Base-by-base conservation (phyloP, 1,140 invertebrate species). In the Eupeodes corollae region DNA sequence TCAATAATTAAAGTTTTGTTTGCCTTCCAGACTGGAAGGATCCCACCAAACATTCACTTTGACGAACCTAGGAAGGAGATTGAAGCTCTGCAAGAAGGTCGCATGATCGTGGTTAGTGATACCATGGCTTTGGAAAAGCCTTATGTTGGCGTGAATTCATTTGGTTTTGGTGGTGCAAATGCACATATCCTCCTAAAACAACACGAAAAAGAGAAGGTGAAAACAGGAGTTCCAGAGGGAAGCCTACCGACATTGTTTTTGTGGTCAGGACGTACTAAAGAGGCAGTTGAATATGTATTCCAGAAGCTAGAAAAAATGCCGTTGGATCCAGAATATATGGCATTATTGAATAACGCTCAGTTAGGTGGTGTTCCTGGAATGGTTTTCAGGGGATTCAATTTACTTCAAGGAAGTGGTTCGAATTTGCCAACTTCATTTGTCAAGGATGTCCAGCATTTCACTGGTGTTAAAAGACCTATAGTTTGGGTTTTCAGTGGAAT, bases 401-500 rank as follows among this genome's bases (percentile, higher is more conserved):
- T 26, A 54, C 75, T 26, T 63, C 70, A 66, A 52, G 74, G 64
- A 54, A 58, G 49, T 47, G 50, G 72, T 38, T 75, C 73, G 39
- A 57, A 72, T 75, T 39, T 56, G 48, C 59, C 3, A 59, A 69
- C 0, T 52, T 60, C 0, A 19, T 69, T 2, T 26, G 54, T 67
- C 0, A 65, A 66, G 31, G 69, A 74, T 16, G 62, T 41, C 18
- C 62, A 75, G 43, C 73, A 76, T 58, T 79, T 72, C 63, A 59
- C 70, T 0, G 77, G 73, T 1, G 68, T 73, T 13, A 72, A 70
- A 46, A 63, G 41, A 15, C 84, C 85, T n/a, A 69, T 93, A 0
- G 91, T 85, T 79, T 88, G 84, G 64, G 77, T 91, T 15, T 93
- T 89, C 70, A 82, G 87, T 47, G 88, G 88, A 42, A 88, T 92